A percentile compares a stretch with the other conserved stretches of the same genome.
Conservation (phyloP, 2,113 vertebrate species). For the Chlamydotis undulata region DNA sequence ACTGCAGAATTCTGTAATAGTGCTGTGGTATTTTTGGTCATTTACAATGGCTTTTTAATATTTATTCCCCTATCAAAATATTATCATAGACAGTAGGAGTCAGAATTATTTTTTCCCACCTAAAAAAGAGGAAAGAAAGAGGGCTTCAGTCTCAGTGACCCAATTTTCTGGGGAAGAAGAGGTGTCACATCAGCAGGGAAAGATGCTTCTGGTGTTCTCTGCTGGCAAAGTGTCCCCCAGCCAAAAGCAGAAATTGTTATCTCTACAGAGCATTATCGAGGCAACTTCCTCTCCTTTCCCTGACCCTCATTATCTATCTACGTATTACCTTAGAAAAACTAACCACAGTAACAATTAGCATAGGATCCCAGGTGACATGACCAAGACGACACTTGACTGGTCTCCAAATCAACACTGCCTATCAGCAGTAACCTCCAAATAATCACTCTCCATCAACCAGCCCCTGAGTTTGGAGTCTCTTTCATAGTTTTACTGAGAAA, state of each 20-base stretch:
- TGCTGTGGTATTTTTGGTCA: background rate
- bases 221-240: background rate
- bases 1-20: background rate
- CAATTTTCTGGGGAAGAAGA: background rate
- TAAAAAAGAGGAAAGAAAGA: background rate
- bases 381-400: accelerated
- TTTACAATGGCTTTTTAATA: background rate
- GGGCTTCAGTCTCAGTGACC: background rate
- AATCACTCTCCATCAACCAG: background rate
- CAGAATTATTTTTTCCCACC: background rate
- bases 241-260: background rate
- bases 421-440: background rate
- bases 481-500: background rate
- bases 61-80: background rate
- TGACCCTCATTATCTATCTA: background rate
- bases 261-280: background rate
- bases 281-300: background rate
- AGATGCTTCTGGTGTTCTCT: background rate
- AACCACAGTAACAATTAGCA: background rate
- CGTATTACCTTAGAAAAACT: background rate
- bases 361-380: background rate
- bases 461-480: background rate
- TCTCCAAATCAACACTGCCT: background rate
- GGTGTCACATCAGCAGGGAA: background rate
- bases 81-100: background rate